Evolutionary conservation across 2,113 vertebrate species (phyloP).

Genomic region (Salminus brasiliensis): DNA sequence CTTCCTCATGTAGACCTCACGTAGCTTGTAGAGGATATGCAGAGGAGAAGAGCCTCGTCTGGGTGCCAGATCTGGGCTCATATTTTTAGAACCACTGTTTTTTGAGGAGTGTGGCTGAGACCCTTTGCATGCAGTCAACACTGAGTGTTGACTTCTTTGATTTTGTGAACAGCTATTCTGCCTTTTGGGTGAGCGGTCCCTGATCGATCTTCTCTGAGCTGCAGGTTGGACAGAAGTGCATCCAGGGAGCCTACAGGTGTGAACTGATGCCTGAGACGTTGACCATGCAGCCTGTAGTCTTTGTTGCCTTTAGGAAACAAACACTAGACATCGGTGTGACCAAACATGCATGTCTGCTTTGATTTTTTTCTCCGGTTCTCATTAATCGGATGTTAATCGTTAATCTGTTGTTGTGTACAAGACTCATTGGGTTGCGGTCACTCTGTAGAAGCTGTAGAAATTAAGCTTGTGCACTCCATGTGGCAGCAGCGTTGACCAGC

Average conservation of each 20-base stretch:
- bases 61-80: background rate
- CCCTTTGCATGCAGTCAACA: too few relatives aligned
- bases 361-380: background rate
- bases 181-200: background rate
- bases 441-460: background rate
- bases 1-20: background rate
- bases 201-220: background rate
- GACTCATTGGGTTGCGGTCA: background rate
- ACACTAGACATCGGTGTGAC: background rate
- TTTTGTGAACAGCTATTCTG: background rate
- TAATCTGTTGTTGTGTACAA: background rate
- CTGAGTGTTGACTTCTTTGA: background rate
- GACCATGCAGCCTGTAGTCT: constrained; percentile 16
- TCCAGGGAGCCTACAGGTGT: background rate
- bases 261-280: background rate
- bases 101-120: background rate
- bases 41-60: background rate
- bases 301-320: background rate
- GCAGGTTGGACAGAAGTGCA: background rate
- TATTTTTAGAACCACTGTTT: background rate
- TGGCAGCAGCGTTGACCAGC: too few relatives aligned
- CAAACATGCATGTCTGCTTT: background rate
- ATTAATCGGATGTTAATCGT: background rate
- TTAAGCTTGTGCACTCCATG: background rate
- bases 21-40: background rate